phyloP scores from a whole-genome alignment of 2,113 vertebrate species.

The Heteronetta atricapilla region DNA sequence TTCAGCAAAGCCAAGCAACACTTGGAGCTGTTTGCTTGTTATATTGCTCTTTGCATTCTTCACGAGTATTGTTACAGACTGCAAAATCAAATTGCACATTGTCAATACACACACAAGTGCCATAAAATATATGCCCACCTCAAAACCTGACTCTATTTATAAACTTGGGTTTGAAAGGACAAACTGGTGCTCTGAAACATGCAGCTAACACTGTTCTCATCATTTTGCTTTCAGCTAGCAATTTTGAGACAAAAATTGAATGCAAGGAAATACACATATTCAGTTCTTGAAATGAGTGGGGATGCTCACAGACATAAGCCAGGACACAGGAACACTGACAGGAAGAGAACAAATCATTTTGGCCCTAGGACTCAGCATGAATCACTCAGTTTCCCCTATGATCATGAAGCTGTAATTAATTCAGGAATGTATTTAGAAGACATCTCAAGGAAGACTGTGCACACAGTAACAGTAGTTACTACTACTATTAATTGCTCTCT shows the following conservation, averaged over 20 bases:
- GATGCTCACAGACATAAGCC: not conserved
- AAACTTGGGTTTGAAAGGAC: not conserved
- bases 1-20: conserved; percentile 94
- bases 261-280: not conserved
- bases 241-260: not conserved
- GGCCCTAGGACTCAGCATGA: not conserved
- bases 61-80: conserved; percentile 91
- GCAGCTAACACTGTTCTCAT: not conserved
- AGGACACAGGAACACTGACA: not conserved
- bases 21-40: conserved; percentile 90
- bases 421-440: not conserved
- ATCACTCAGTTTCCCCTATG: not conserved
- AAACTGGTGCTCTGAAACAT: not conserved
- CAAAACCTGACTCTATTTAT: not conserved
- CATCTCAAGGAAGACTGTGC: not conserved
- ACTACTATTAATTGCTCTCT: not conserved
- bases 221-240: not conserved
- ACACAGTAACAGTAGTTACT: not conserved
- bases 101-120: not conserved
- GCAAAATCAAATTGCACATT: conserved; percentile 28
- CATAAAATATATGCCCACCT: not conserved
- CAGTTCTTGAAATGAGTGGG: not conserved
- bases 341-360: not conserved
- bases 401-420: not conserved
- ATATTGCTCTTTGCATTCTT: conserved; percentile 85